Conservation (phyloP, 2,797 vertebrate species). For the Echeneis naucrates region DNA sequence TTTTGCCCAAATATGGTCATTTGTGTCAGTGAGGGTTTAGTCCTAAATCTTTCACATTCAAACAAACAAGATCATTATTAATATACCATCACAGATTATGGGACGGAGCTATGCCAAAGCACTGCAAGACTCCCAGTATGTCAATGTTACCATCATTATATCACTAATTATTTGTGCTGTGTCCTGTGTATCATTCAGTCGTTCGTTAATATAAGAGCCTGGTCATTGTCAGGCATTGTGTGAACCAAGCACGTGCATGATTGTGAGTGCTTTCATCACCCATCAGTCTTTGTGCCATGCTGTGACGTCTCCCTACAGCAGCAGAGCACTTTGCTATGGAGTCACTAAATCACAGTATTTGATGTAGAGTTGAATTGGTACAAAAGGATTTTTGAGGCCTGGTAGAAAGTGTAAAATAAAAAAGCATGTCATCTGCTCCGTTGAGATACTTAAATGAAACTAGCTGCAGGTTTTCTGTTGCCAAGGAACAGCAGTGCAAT, state of each 20-base stretch:
- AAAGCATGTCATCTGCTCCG: constrained; percentile 21
- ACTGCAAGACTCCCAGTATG: neutral
- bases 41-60: neutral
- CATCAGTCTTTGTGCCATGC: constrained; percentile 63
- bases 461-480: constrained; percentile 46
- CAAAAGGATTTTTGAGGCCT: neutral
- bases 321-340: constrained; percentile 18
- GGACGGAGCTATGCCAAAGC: neutral
- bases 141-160: neutral
- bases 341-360: constrained; percentile 27
- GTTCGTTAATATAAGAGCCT: neutral
- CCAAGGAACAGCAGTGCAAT: constrained; percentile 31
- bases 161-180: neutral
- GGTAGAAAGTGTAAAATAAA: neutral
- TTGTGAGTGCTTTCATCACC: constrained; percentile 63
- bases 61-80: neutral
- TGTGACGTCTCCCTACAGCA: constrained; percentile 70
- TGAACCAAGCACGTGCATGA: constrained; percentile 34
- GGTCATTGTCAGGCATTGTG: constrained; percentile 18
- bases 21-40: neutral
- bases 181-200: neutral
- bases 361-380: neutral
- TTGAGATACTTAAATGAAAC: constrained; percentile 30
- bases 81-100: neutral
- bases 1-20: constrained; percentile 25